Conservation (phyloP, 2,113 vertebrate species). For the Eira barbara region DNA sequence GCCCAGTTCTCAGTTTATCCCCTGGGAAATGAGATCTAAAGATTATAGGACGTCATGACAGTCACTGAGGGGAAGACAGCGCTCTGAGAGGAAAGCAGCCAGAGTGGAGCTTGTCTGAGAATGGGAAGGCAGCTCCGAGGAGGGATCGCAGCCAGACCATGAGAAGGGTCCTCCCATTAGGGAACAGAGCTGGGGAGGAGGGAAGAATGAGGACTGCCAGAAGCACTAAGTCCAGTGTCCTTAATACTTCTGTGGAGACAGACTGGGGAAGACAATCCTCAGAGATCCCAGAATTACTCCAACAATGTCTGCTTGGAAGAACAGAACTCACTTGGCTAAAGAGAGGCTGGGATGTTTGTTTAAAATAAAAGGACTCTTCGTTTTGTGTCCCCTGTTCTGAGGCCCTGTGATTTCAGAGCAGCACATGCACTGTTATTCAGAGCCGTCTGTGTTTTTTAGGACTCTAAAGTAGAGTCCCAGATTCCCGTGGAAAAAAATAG, state of each 20-base stretch:
- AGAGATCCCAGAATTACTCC: not conserved
- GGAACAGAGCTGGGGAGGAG: too few relatives aligned
- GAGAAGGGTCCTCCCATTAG: not conserved
- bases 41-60: not conserved
- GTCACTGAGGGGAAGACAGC: not conserved
- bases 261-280: not conserved
- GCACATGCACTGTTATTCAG: not conserved
- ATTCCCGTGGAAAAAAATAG: not conserved
- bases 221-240: not conserved
- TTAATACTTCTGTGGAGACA: rapidly evolving
- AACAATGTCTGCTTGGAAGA: not conserved
- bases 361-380: not conserved
- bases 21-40: not conserved
- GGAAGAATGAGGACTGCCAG: not conserved
- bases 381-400: not conserved
- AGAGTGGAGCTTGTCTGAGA: too few relatives aligned
- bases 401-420: not conserved
- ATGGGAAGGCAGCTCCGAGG: not conserved
- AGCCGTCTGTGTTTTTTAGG: not conserved
- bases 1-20: not conserved
- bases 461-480: not conserved
- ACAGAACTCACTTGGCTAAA: not conserved
- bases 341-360: not conserved
- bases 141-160: not conserved
- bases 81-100: not conserved